Evolutionary conservation across 2,797 vertebrate species (phyloP).

Genomic region (Macropodus opercularis): DNA sequence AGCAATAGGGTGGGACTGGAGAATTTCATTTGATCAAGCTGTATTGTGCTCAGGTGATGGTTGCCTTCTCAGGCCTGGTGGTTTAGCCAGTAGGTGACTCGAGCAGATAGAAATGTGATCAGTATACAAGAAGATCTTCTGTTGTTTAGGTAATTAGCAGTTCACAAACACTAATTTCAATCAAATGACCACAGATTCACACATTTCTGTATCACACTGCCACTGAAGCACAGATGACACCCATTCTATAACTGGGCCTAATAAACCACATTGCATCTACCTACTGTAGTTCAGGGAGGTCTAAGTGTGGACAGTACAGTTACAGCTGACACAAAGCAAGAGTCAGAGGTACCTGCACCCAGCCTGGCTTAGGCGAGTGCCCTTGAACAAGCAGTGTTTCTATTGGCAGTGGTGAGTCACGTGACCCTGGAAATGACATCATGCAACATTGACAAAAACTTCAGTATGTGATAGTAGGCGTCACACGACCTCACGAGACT

Average conservation of each 20-base stretch:
- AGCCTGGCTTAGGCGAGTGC: conserved; percentile 40
- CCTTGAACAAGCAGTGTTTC: conserved; percentile 64
- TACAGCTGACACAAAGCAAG: conserved; percentile 40
- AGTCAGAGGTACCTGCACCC: conserved; percentile 49
- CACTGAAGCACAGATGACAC: conserved; percentile 66
- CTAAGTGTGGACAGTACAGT: conserved; percentile 51
- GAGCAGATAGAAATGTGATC: conserved; percentile 58
- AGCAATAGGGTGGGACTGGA: conserved; percentile 35
- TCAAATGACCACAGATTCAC: conserved; percentile 65
- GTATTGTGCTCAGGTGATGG: conserved; percentile 42
- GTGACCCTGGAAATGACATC: conserved; percentile 78
- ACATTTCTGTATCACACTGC: conserved; percentile 59
- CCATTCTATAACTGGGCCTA: conserved; percentile 63
- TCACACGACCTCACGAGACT: conserved; percentile 93
- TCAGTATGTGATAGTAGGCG: conserved; percentile 5
- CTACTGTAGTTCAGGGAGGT: conserved; percentile 51
- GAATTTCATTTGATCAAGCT: conserved; percentile 42
- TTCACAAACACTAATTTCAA: conserved; percentile 63
- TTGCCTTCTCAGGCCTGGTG: conserved; percentile 23
- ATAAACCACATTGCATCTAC: conserved; percentile 58
- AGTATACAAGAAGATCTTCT: conserved; percentile 47
- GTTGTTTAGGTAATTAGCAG: conserved; percentile 57
- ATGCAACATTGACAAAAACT: conserved; percentile 77
- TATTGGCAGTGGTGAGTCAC: conserved; percentile 74
- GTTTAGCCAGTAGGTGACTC: conserved; percentile 26